Evolutionary conservation across 1,140 invertebrate genomes (phyloP).

Genomic region (Ceratina calcarata): DNA sequence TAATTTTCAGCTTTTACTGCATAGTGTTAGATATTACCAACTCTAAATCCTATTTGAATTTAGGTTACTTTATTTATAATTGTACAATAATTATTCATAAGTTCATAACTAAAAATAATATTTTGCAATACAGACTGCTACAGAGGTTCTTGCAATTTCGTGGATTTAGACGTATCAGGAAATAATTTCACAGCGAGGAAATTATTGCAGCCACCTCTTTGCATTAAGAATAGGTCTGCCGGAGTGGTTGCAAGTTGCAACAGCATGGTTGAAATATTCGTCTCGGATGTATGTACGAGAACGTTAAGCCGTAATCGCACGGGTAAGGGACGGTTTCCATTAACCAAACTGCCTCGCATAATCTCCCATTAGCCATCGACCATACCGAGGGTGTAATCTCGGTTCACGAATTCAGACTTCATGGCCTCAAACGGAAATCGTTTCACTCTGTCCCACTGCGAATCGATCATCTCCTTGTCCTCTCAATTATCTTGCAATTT

Average conservation of each 20-base stretch:
- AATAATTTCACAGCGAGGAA: background rate
- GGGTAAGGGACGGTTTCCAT: conserved; percentile 58
- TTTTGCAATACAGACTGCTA: background rate
- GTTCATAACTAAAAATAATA: background rate
- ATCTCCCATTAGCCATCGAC: conserved; percentile 67
- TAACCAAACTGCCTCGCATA: conserved; percentile 66
- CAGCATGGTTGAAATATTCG: conserved; percentile 45
- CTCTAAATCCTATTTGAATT: too few species aligned
- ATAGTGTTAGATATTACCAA: too few species aligned
- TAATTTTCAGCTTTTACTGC: too few species aligned
- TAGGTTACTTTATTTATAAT: too few species aligned
- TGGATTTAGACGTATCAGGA: background rate
- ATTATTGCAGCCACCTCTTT: background rate
- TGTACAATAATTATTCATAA: too few species aligned
- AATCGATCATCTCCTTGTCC: conserved; percentile 5
- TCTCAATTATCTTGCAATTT: too few species aligned
- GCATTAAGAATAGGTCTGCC: background rate
- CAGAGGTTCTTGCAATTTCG: background rate
- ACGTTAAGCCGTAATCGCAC: conserved; percentile 52
- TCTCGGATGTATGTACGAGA: conserved; percentile 39
- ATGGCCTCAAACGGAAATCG: conserved; percentile 46
- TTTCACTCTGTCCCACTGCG: background rate
- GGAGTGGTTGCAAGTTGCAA: background rate
- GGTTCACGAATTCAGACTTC: conserved; percentile 28
- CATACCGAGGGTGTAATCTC: conserved; percentile 43